phyloP scores from a whole-genome alignment of 2,888 invertebrate species.

The Tachina fera region DNA sequence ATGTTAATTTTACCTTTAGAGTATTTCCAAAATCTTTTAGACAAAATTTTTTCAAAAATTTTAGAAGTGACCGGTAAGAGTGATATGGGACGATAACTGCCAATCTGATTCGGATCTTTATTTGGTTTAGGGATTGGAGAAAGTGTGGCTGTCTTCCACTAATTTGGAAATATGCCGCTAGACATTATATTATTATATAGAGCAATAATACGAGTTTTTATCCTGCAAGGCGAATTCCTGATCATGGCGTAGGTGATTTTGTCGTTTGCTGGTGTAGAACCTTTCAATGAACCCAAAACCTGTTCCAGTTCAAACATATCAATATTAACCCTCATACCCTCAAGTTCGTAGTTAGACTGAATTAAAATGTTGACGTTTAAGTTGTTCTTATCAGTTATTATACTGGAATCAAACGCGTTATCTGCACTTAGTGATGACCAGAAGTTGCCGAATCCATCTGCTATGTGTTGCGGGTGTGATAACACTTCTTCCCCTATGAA shows the following conservation, averaged over 20 bases:
- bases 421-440: too few species aligned
- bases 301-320: neutral
- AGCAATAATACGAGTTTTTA: too few species aligned
- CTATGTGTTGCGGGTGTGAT: too few species aligned
- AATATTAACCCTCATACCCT: neutral
- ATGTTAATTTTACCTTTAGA: neutral
- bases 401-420: too few species aligned
- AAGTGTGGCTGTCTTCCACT: neutral
- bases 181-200: too few species aligned
- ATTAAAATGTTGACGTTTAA: too few species aligned
- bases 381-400: too few species aligned
- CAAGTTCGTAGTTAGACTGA: too few species aligned
- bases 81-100: neutral
- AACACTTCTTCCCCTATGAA: too few species aligned
- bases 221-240: neutral
- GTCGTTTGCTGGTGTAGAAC: neutral
- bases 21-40: neutral
- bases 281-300: neutral
- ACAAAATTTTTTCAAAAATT: neutral
- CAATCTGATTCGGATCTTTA: neutral
- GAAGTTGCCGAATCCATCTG: too few species aligned
- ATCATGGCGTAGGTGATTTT: slow-evolving; percentile 2
- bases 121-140: slow-evolving; percentile 9
- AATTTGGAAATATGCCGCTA: neutral
- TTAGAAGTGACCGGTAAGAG: neutral